Evolutionary conservation across 2,113 vertebrate genomes (phyloP), one percentile per base, ranked within the genome.

Genomic region (Oryzias javanicus): DNA sequence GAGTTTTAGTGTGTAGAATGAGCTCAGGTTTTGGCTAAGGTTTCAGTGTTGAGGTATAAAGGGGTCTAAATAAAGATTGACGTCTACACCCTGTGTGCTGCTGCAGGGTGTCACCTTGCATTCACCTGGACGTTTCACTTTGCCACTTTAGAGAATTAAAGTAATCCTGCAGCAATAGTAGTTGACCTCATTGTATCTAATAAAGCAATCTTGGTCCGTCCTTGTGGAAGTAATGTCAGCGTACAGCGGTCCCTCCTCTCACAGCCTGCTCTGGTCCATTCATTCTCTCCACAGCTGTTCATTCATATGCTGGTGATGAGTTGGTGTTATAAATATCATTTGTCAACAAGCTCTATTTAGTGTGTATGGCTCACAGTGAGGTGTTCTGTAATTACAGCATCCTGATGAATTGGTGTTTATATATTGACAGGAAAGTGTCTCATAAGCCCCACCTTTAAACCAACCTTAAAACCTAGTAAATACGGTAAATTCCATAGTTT

Each of bases 291-390:
- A 79, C 84, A 91, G 84, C 87, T 91, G 88, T 81, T 79, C 78
- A 68, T 82, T 80, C 70, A 69, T 74, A 71, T 78, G 78, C 73
- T 62, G 74, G 58, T 53, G 69, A 71, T 60, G 64, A 82, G 67
- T 71, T 80, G 86, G 82, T 78, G 61, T 80, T 87, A 83, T 80
- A 83, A 89, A 89, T 89, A 76, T 75, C 78, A 56, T 88, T 90
- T 87, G 88, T 89, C 89, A 86, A 83, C 86, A 88, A 67, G 77
- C 80, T 83, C 75, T 83, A 83, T 89, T 90, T 89, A 86, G 74
- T 78, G 70, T 62, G 51, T 58, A 57, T 83, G 77, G 81, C 76
- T 78, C 72, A 72, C 51, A 6, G 52, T 29, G 15, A 41, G 20
- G 16, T 76, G 81, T 74, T 66, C 14, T 25, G 54, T 55, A 76